Evolutionary conservation across 2,888 invertebrate genomes (phyloP).

Genomic region (Tetragonisca angustula): DNA sequence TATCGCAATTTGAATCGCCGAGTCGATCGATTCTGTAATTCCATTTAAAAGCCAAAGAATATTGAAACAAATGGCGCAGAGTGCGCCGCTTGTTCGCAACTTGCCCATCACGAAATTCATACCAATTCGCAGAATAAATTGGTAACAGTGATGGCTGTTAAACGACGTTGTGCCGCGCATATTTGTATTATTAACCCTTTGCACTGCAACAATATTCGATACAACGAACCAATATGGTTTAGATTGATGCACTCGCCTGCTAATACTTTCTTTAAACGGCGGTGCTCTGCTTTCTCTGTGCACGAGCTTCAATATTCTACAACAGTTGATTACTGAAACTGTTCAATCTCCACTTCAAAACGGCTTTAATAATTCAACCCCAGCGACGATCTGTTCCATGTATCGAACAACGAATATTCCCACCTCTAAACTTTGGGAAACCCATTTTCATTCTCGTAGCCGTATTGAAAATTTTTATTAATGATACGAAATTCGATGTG

Average conservation of each 20-base stretch:
- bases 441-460: too few species aligned
- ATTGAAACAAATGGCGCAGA: neutral
- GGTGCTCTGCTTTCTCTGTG: neutral
- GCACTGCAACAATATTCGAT: slow-evolving; percentile 30
- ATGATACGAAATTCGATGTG: too few species aligned
- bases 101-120: slow-evolving; percentile 18
- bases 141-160: slow-evolving; percentile 31
- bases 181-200: slow-evolving; percentile 46
- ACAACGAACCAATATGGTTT: slow-evolving; percentile 17
- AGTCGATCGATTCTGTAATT: neutral
- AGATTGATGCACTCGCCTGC: too few species aligned
- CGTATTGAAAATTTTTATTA: too few species aligned
- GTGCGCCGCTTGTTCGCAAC: neutral
- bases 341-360: neutral
- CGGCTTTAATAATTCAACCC: neutral
- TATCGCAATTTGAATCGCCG: neutral
- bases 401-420: too few species aligned
- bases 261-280: neutral
- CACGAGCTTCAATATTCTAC: neutral
- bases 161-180: slow-evolving; percentile 20
- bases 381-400: too few species aligned
- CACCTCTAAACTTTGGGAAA: too few species aligned
- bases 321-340: neutral
- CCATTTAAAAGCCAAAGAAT: neutral
- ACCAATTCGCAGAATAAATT: slow-evolving; percentile 32